Base-by-base conservation (phyloP, 1,140 invertebrate genomes). In the Hyposmocoma kahamanoa region DNA sequence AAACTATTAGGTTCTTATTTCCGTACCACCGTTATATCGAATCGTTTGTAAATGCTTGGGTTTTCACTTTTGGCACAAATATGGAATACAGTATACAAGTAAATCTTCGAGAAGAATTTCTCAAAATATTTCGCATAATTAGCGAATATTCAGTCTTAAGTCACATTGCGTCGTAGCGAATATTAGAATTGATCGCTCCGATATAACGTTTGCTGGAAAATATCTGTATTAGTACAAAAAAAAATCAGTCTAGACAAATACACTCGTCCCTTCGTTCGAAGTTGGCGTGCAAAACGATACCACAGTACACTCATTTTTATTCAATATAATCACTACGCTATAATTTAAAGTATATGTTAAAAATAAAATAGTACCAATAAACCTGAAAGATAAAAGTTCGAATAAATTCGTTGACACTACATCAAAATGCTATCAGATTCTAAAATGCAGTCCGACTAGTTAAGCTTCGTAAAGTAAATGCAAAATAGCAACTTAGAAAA, bases 231-330 rank as follows among this genome's bases (percentile, higher is more conserved):
- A 10, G 30, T 44, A 20, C n/a, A n/a, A n/a, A n/a, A 65, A 68
- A 76, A 83, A 82, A 81, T 82, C 80, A 84, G 78, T 84, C 81
- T 79, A 80, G 58, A 72, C 54, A 65, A 67, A 70, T 59, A 53
- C 42, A 54, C 61, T 67, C 54, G 55, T 42, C 50, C 64, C 44
- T 51, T 59, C 66, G 64, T 43, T 54, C 56, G 58, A 71, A 59
- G 62, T 72, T 66, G 67, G 61, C 60, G 58, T 48, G 15, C 15
- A 17, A 36, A 36, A 13, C 18, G 13, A 17, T 36, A 36, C 15
- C 17, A 54, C 43, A 36, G 50, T 42, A 39, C 52, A 47, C 50
- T 47, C 56, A 22, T 58, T 48, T 36, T 17, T 17, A 36, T 36
- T 30, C n/a, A n/a, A n/a, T 30, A 30, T 30, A 30, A 30, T 30